phyloP scores from a whole-genome alignment of 2,113 vertebrate genomes.

The Epinephelus cyanopodus region DNA sequence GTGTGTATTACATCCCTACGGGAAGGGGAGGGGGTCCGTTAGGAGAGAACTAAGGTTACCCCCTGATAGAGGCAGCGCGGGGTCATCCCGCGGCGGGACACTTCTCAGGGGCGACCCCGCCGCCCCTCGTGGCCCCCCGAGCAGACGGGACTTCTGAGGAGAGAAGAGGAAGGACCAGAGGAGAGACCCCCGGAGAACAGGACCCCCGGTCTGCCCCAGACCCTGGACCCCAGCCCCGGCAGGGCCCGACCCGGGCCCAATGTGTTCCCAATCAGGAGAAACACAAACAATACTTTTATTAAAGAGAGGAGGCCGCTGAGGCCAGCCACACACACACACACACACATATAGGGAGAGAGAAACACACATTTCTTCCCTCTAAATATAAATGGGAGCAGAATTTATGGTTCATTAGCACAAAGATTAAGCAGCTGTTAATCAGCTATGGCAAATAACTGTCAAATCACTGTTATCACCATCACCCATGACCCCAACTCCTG shows the following conservation, averaged over 20 bases:
- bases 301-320: conserved; percentile 87
- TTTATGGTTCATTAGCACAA: conserved; percentile 6
- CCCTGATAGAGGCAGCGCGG: conserved; percentile 86
- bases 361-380: not conserved
- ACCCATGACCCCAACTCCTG: conserved; percentile 55
- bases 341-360: not conserved
- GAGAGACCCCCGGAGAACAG: conserved; percentile 91
- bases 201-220: conserved; percentile 84
- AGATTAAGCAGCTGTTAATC: conserved; percentile 46
- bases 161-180: conserved; percentile 90
- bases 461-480: conserved; percentile 60
- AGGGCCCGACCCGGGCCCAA: conserved; percentile 88
- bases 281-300: conserved; percentile 97
- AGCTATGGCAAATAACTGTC: conserved; percentile 44
- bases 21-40: conserved; percentile 83
- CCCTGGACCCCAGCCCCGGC: conserved; percentile 72
- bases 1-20: conserved; percentile 86
- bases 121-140: conserved; percentile 82
- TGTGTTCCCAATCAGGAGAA: conserved; percentile 97
- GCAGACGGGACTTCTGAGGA: conserved; percentile 94
- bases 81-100: conserved; percentile 92
- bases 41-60: conserved; percentile 90
- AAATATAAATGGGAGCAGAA: conserved; percentile 1
- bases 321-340: conserved; percentile 70
- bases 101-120: conserved; percentile 87